phyloP scores from a whole-genome alignment of 1,140 invertebrate genomes.

The Andrena cerasifolii region DNA sequence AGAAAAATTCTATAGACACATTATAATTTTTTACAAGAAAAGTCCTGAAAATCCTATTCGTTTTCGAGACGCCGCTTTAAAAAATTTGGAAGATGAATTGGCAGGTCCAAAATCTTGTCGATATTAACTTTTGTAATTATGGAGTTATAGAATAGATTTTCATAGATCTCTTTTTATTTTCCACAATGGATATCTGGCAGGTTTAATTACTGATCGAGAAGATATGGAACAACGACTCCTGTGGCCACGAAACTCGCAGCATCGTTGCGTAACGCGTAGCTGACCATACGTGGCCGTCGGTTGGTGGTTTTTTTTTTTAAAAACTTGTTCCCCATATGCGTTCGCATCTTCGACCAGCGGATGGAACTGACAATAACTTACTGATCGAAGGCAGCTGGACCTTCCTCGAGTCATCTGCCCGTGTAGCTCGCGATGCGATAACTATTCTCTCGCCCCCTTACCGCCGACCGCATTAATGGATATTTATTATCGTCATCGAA shows the following conservation, averaged over 20 bases:
- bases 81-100: too few relatives aligned
- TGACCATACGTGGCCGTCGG: background rate
- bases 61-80: too few relatives aligned
- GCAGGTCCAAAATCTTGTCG: too few relatives aligned
- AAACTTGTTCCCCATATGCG: constrained; percentile 40
- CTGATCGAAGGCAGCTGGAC: constrained; percentile 78
- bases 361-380: constrained; percentile 72
- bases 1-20: too few relatives aligned
- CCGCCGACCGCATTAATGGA: constrained; percentile 74
- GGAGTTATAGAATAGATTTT: too few relatives aligned
- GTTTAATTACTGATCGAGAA: too few relatives aligned
- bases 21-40: too few relatives aligned
- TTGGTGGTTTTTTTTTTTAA: constrained; percentile 35
- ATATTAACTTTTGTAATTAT: too few relatives aligned
- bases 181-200: background rate
- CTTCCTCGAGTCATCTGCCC: constrained; percentile 77
- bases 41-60: too few relatives aligned
- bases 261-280: background rate
- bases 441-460: constrained; percentile 72
- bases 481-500: constrained; percentile 79
- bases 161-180: too few relatives aligned
- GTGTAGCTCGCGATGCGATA: constrained; percentile 77
- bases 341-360: constrained; percentile 47
- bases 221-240: too few relatives aligned
- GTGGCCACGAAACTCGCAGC: too few relatives aligned